These are phyloP conservation scores for Cyprinella venusta DNA, from an alignment of 2,797 vertebrate species.

Conservation along the genomic window DNA sequence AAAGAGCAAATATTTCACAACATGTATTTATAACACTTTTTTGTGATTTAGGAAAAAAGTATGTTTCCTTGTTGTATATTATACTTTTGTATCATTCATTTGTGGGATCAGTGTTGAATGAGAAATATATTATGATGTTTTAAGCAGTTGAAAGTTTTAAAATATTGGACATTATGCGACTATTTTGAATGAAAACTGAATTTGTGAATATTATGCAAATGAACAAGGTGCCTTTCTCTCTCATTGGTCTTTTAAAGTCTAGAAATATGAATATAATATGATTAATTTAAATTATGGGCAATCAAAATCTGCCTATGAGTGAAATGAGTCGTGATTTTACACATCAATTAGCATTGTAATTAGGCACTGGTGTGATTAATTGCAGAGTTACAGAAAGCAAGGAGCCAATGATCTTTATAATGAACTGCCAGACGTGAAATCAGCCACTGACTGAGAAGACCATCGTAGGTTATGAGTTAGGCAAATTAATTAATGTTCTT, in stretches of 20 bases:
- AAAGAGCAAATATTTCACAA: not conserved
- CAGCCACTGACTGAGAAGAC: slow-evolving; percentile 63
- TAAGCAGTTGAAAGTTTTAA: not conserved
- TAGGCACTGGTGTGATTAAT: slow-evolving; percentile 81
- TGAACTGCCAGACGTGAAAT: slow-evolving; percentile 75
- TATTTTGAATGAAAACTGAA: not conserved
- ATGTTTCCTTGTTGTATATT: not conserved
- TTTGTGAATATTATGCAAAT: not conserved
- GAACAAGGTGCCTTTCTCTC: not conserved
- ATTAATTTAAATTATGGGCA: slow-evolving; percentile 39
- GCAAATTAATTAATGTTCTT: slow-evolving; percentile 27
- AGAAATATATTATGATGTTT: not conserved
- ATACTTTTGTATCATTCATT: not conserved
- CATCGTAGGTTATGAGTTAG: slow-evolving; percentile 69
- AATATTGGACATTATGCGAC: not conserved
- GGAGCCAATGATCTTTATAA: slow-evolving; percentile 77
- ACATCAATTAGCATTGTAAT: slow-evolving; percentile 83
- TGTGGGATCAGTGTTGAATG: not conserved
- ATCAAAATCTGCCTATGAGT: slow-evolving; percentile 73
- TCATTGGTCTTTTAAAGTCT: slow-evolving; percentile 17
- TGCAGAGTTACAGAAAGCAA: slow-evolving; percentile 68
- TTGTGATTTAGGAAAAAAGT: not conserved
- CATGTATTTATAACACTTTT: not conserved
- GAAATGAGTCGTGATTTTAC: slow-evolving; percentile 79
- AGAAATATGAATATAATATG: slow-evolving; percentile 22